These are phyloP conservation scores for Galago senegalensis DNA, from an alignment of 2,797 vertebrate genomes.

Conservation along the genomic window DNA sequence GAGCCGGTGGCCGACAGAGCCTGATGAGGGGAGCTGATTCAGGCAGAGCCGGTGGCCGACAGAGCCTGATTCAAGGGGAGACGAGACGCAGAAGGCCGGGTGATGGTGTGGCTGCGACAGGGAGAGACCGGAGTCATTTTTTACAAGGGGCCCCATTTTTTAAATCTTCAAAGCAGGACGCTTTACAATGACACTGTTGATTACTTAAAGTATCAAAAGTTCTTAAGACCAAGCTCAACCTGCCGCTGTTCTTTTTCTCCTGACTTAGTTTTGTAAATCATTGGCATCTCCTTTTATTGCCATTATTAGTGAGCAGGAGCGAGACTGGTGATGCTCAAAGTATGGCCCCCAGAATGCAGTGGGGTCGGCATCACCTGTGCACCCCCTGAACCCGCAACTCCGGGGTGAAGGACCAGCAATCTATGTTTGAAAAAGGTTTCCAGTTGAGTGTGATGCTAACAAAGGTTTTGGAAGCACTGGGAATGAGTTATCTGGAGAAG, in stretches of 20 bases:
- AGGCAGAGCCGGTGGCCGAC: not conserved
- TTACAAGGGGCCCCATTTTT: not conserved
- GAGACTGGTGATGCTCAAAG: not conserved
- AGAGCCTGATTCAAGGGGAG: not conserved
- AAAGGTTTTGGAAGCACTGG: not conserved
- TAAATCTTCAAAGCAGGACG: not conserved
- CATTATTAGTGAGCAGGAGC: not conserved
- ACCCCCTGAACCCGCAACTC: not conserved
- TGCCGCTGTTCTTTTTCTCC: not conserved
- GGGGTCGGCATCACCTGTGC: not conserved
- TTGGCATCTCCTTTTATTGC: not conserved
- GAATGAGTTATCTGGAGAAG: not conserved
- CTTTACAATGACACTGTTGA: not conserved
- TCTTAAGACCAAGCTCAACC: not conserved
- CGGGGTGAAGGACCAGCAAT: accelerated
- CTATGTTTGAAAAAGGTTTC: not conserved
- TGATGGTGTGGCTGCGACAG: accelerated
- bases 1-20: not conserved
- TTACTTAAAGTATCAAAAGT: not conserved
- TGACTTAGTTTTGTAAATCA: not conserved
- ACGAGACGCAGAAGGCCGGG: not conserved
- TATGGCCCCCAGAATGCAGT: accelerated
- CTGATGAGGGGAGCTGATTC: too few species aligned
- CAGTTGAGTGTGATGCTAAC: not conserved
- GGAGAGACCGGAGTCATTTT: not conserved